Conservation (phyloP, 2,888 invertebrate species). For the Pseudococcus jackbeardsleyi region DNA sequence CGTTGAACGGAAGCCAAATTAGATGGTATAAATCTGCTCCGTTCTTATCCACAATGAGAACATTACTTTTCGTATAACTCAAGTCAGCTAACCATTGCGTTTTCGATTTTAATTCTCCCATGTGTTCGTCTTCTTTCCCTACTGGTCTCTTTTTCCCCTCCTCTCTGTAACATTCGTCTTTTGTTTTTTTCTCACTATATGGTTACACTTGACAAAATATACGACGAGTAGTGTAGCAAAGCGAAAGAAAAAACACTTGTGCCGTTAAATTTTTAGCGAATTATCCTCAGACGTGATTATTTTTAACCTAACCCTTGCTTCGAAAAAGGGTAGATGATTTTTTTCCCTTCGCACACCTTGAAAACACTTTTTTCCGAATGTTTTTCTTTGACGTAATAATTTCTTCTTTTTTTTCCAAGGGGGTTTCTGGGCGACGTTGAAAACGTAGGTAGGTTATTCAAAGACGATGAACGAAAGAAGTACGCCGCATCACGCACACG, state of each 20-base stretch:
- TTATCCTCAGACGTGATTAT: not conserved
- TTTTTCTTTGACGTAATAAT: conserved; percentile 1
- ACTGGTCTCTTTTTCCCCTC: not conserved
- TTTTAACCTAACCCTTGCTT: not conserved
- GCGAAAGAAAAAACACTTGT: not conserved
- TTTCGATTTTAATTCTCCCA: conserved; percentile 58
- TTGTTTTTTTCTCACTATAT: not conserved
- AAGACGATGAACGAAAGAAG: not conserved
- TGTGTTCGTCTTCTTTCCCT: conserved; percentile 40
- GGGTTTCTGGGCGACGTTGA: not conserved
- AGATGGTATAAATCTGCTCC: conserved; percentile 62
- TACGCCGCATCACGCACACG: not conserved
- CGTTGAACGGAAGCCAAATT: conserved; percentile 63
- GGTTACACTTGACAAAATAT: not conserved
- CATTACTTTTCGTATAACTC: conserved; percentile 57
- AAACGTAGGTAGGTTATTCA: not conserved
- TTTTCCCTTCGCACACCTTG: not conserved
- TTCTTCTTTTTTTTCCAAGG: not conserved
- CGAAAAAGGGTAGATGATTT: not conserved
- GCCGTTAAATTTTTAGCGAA: conserved; percentile 46
- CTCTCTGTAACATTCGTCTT: not conserved
- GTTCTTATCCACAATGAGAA: conserved; percentile 62
- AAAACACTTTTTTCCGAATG: not conserved
- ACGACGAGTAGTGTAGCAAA: not conserved
- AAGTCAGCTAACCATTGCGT: conserved; percentile 3